Percentiles rank a stretch among this genome's conserved stretches.
Conservation (phyloP, 1,140 invertebrate genomes). For the Anastatus disparis region DNA sequence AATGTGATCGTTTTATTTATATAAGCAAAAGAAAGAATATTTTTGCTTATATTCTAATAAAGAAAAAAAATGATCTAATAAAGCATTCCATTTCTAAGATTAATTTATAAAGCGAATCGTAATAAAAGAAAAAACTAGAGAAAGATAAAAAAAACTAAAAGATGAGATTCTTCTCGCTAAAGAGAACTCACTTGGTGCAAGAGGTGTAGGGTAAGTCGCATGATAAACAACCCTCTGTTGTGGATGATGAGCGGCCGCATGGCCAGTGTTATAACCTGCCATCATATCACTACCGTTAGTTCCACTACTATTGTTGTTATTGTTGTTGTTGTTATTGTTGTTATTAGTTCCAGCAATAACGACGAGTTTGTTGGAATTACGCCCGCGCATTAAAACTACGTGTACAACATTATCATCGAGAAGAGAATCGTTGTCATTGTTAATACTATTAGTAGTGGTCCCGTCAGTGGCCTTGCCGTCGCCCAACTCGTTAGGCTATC, state of each 20-base stretch:
- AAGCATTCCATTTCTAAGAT: too few relatives aligned
- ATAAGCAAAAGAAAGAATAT: too few relatives aligned
- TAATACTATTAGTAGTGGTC: too few relatives aligned
- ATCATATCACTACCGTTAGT: slow-evolving; percentile 46
- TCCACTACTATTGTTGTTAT: neutral
- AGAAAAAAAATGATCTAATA: too few relatives aligned
- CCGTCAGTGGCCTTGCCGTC: slow-evolving; percentile 6
- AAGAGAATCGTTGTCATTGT: too few relatives aligned
- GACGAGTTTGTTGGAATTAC: slow-evolving; percentile 34
- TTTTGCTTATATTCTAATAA: too few relatives aligned
- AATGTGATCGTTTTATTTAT: too few relatives aligned
- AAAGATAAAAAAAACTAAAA: neutral
- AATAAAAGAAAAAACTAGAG: neutral
- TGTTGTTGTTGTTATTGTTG: neutral
- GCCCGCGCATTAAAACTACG: slow-evolving; percentile 36
- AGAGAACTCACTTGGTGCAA: slow-evolving; percentile 64
- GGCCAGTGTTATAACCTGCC: slow-evolving; percentile 59
- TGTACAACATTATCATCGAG: slow-evolving; percentile 27
- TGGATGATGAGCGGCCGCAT: slow-evolving; percentile 50
- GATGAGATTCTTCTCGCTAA: too few relatives aligned
- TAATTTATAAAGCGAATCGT: too few relatives aligned
- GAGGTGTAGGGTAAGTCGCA: slow-evolving; percentile 65
- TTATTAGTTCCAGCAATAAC: neutral
- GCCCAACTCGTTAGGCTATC: slow-evolving; percentile 27
- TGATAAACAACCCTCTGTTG: slow-evolving; percentile 61